A percentile compares a stretch with the other conserved stretches of the same genome.
Conservation (phyloP, 1,140 invertebrate genomes). For the Pantala flavescens region DNA sequence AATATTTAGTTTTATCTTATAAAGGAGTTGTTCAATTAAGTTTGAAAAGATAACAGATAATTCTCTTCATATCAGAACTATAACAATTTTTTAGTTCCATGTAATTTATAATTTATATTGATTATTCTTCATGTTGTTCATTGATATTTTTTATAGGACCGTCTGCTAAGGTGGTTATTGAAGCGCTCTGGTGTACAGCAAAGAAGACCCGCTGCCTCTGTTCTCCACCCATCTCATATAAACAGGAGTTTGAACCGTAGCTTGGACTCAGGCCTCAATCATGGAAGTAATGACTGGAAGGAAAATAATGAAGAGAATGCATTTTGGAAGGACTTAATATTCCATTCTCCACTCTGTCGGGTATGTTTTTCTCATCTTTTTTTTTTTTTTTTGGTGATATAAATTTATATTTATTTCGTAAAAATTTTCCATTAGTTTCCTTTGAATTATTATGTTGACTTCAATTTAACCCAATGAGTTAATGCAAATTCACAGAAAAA, state of each 20-base stretch:
- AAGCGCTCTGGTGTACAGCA: conserved; percentile 15
- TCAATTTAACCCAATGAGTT: too few species aligned
- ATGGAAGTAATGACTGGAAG: background rate
- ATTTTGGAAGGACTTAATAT: background rate
- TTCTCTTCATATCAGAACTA: too few species aligned
- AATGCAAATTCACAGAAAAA: too few species aligned
- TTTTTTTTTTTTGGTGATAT: background rate
- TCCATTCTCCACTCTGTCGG: background rate
- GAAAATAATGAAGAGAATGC: background rate
- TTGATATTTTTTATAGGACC: conserved; percentile 19
- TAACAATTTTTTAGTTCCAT: too few species aligned
- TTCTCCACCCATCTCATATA: background rate
- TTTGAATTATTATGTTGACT: too few species aligned
- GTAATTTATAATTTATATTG: too few species aligned
- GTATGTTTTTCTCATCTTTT: background rate
- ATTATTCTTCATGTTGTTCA: too few species aligned
- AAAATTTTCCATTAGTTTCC: too few species aligned
- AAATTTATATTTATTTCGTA: too few species aligned
- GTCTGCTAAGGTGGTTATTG: conserved; percentile 26
- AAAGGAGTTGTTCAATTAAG: too few species aligned
- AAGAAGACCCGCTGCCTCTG: background rate
- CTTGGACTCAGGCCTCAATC: background rate
- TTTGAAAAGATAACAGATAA: too few species aligned
- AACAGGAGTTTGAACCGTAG: background rate
- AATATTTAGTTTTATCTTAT: too few species aligned